Evolutionary conservation across 2,888 invertebrate species (phyloP), one percentile per base, ranked within the genome.

Genomic region (Anagyrus pseudococci): DNA sequence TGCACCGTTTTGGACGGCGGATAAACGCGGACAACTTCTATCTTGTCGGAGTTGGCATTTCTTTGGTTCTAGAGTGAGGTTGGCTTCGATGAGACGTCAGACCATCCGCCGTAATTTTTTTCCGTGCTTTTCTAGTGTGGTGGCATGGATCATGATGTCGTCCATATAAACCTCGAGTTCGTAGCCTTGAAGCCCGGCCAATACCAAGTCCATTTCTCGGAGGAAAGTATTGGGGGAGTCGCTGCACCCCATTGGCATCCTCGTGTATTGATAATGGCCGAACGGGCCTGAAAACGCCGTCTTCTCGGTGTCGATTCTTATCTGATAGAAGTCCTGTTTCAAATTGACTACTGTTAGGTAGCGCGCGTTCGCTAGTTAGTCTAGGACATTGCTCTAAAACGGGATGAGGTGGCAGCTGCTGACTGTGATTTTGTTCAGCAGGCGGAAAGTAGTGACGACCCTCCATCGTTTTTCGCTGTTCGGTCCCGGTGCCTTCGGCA

Each of bases 151-250:
- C 41, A 48, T 33, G 4, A 50, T 33, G 22, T 50, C 58, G n/a
- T 58, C 58, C 0, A 58, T 8, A n/a, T 58, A 50, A 2, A 58
- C n/a, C n/a, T 25, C n/a, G 1, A 50, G n/a, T 10, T 49, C 26
- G 10, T 20, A 8, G 2, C 50, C 50, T 43, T 50, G 26, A 4
- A 58, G 15, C 1, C 50, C 40, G 8, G 43, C 13, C 2, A 50
- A 22, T 1, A 20, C 33, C 2, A 20, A 2, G 10, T 25, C 37
- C 15, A 58, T 41, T 1, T 29, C 19, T 6, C 25, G 19, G 4
- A 6, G 13, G 25, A 50, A 58, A 4, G 29, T 50, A n/a, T 10
- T 10, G 15, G 49, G 29, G 2, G 49, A 15, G 15, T 19, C 22
- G 2, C n/a, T 4, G 1, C 41, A 19, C 0, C 49, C 49, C 50